Conservation (phyloP, 30 jellyfish, hydroid and myxozoan genomes). For the Aurelia sp. region DNA sequence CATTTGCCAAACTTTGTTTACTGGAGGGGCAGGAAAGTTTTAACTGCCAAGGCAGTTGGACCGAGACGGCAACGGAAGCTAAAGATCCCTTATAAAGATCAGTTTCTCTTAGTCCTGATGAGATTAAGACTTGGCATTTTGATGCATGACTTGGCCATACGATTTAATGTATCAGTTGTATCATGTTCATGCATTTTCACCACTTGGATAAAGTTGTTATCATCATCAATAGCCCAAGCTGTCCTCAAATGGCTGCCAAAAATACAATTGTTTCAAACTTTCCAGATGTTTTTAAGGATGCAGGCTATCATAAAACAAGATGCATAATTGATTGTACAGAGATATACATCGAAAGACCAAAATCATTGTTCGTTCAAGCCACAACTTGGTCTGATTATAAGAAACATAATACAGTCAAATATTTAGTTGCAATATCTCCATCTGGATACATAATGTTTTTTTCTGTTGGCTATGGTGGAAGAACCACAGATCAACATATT, state of each 20-base stretch:
- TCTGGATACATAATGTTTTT: slow-evolving; percentile 46
- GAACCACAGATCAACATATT: slow-evolving; percentile 51
- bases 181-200: slow-evolving; percentile 53
- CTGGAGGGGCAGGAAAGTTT: no score
- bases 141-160: slow-evolving; percentile 51
- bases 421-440: slow-evolving; percentile 28
- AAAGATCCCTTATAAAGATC: background rate
- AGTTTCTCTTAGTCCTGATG: slow-evolving; percentile 55
- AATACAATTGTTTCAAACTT: slow-evolving; percentile 19
- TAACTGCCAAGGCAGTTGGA: no score
- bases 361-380: slow-evolving; percentile 43
- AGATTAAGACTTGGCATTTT: slow-evolving; percentile 53
- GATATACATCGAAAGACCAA: background rate
- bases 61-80: background rate
- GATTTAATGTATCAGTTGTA: slow-evolving; percentile 45
- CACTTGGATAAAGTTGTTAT: slow-evolving; percentile 31
- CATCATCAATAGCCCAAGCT: slow-evolving; percentile 29
- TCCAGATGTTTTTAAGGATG: slow-evolving; percentile 27
- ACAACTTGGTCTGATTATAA: slow-evolving; percentile 4
- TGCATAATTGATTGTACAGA: slow-evolving; percentile 66
- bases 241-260: slow-evolving; percentile 55
- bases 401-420: no score
- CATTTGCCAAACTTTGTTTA: no score
- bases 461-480: slow-evolving; percentile 61
- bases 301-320: slow-evolving; percentile 40